These are phyloP conservation scores for Tetranychus cinnabarinus DNA, from an alignment of 1,140 invertebrate genomes.

Conservation along the genomic window DNA sequence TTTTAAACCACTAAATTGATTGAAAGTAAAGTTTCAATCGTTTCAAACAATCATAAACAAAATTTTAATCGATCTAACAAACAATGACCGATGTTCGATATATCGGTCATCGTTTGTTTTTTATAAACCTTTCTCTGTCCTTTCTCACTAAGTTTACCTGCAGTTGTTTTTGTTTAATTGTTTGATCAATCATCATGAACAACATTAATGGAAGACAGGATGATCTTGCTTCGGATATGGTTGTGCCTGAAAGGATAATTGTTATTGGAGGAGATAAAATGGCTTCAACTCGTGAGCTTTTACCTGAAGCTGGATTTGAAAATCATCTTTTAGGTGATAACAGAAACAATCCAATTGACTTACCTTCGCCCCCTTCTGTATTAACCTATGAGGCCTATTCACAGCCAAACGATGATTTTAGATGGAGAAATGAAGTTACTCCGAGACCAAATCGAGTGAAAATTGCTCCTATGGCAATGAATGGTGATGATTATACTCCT, in stretches of 20 bases:
- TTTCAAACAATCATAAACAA: too few species aligned
- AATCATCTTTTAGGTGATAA: not conserved
- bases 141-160: too few species aligned
- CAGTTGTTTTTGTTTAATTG: too few species aligned
- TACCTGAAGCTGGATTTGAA: slow-evolving; percentile 55
- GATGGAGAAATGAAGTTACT: slow-evolving; percentile 19
- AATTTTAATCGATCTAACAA: too few species aligned
- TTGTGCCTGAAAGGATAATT: slow-evolving; percentile 67
- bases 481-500: not conserved
- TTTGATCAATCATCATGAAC: not conserved
- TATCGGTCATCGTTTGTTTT: too few species aligned
- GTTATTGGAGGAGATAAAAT: slow-evolving; percentile 33
- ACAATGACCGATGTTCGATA: too few species aligned
- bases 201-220: not conserved
- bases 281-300: slow-evolving; percentile 41
- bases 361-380: not conserved
- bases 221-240: slow-evolving; percentile 34
- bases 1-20: too few species aligned
- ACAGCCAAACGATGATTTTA: slow-evolving; percentile 17
- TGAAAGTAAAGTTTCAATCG: too few species aligned
- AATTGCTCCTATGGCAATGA: not conserved
- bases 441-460: not conserved
- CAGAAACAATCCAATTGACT: not conserved
- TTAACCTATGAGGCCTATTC: not conserved
- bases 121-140: too few species aligned